Evolutionary conservation across 1,140 invertebrate species (phyloP), one percentile per base, ranked within the genome.

Genomic region (Bombus haemorrhoidalis): DNA sequence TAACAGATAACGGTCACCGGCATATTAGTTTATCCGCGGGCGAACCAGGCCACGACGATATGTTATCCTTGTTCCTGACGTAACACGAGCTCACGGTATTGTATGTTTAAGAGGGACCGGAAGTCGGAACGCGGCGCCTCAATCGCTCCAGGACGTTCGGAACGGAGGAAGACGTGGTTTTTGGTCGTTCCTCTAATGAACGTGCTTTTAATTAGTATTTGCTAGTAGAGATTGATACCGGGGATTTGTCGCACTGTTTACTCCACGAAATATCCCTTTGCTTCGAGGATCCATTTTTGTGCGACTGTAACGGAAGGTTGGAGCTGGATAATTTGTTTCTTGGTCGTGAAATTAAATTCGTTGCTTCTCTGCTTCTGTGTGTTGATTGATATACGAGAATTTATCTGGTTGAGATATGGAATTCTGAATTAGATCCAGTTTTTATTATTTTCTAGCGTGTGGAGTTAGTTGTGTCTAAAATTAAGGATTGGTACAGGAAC

Each of bases 1-100:
- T 91, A 91, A 90, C 89, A 86, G 90, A 89, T 91, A 91, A 91
- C 85, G 87, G 79, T 86, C 81, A 75, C 32, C 34, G 71, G n/a
- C 28, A 82, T 86, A 82, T 88, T 69, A 88, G 83, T 88, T 86
- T 86, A 82, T 75, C 83, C 78, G 47, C 43, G 47, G 71, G 66
- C 77, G 28, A 32, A 62, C 39, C 59, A 66, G 39, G 37, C 3
- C 25, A 75, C 43, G 57, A 10, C 66, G 66, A 81, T 89, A 73
- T 75, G 69, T 88, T 84, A 81, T 25, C 72, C 57, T 22, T 62
- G 74, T 77, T 62, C 37, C 34, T 43, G 18, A 25, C 62, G 53
- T 78, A 83, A 62, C 47, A 32, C 15, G 62, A 53, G 62, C 68
- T 28, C 32, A 18, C 32, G 68, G 59, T 41, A 34, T 53, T 77